Conservation (phyloP, 2,888 invertebrate genomes). For the Zaprionus bogoriensis region DNA sequence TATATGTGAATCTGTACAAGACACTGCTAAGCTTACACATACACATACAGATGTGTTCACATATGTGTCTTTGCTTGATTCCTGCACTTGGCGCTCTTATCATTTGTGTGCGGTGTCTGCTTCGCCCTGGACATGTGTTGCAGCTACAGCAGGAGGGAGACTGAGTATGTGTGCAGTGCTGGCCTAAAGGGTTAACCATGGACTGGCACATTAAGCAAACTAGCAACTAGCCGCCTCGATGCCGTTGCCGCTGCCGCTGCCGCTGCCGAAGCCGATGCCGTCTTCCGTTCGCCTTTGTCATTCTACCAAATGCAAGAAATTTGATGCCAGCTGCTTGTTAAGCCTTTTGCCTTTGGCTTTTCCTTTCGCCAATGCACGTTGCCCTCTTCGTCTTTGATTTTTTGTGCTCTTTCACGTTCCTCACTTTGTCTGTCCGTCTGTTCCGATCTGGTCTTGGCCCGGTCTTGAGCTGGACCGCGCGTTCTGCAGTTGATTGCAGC, state of each 20-base stretch:
- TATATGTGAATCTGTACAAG: conserved; percentile 9
- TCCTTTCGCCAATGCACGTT: conserved; percentile 27
- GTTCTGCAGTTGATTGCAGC: conserved; percentile 46
- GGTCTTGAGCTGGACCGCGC: conserved; percentile 25
- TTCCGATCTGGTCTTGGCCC: not conserved
- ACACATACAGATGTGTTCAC: conserved; percentile 12
- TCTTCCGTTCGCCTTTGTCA: conserved; percentile 56
- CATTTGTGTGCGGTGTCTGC: conserved; percentile 47
- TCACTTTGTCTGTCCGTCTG: not conserved
- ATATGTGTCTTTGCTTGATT: conserved; percentile 50
- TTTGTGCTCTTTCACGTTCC: not conserved
- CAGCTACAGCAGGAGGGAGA: not conserved
- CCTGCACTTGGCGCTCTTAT: conserved; percentile 57
- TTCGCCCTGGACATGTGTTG: conserved; percentile 49
- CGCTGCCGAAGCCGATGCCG: not conserved
- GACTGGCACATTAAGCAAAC: conserved; percentile 48
- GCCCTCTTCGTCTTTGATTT: conserved; percentile 20
- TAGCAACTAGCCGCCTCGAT: conserved; percentile 31
- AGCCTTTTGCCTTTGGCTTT: conserved; percentile 44
- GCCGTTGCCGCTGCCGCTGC: not conserved
- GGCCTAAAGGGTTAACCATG: conserved; percentile 41
- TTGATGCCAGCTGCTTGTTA: conserved; percentile 75
- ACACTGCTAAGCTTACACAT: conserved; percentile 4
- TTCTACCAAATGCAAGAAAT: conserved; percentile 72
- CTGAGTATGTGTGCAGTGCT: not conserved